These are phyloP conservation scores for Tachysurus fulvidraco DNA, from an alignment of 2,113 vertebrate species.

Conservation along the genomic window DNA sequence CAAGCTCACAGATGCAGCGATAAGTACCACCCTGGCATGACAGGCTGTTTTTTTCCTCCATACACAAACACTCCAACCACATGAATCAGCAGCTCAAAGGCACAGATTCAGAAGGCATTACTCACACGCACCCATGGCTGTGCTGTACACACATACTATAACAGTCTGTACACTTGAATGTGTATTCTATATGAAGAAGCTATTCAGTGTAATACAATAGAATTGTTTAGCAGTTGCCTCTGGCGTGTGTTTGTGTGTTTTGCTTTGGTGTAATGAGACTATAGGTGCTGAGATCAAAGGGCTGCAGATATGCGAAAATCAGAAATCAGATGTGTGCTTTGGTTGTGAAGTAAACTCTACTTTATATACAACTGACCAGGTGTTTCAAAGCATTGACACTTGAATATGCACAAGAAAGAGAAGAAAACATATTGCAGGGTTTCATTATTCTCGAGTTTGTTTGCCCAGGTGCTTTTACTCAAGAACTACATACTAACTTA, in stretches of 20 bases:
- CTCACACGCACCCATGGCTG: conserved; percentile 34
- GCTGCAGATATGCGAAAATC: conserved; percentile 30
- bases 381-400: conserved; percentile 26
- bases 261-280: conserved; percentile 26
- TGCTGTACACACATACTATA: conserved; percentile 34
- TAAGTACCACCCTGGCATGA: conserved; percentile 49
- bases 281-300: conserved; percentile 52
- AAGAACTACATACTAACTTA: neutral
- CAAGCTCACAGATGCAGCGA: conserved; percentile 43
- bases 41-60: conserved; percentile 41
- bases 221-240: conserved; percentile 11
- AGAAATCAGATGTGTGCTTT: conserved; percentile 31
- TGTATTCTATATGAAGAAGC: conserved; percentile 10
- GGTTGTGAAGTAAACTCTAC: conserved; percentile 38
- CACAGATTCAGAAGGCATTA: conserved; percentile 31
- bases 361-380: conserved; percentile 2
- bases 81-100: conserved; percentile 58
- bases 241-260: conserved; percentile 29
- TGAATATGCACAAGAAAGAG: conserved; percentile 35
- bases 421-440: neutral
- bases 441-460: neutral
- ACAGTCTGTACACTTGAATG: neutral
- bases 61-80: conserved; percentile 52
- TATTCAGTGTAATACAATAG: conserved; percentile 10
- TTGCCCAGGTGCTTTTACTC: conserved; percentile 1